A percentile compares a stretch with the other conserved stretches of the same genome.
phyloP scores from a whole-genome alignment of 2,888 invertebrate species.

The Netelia inedita region DNA sequence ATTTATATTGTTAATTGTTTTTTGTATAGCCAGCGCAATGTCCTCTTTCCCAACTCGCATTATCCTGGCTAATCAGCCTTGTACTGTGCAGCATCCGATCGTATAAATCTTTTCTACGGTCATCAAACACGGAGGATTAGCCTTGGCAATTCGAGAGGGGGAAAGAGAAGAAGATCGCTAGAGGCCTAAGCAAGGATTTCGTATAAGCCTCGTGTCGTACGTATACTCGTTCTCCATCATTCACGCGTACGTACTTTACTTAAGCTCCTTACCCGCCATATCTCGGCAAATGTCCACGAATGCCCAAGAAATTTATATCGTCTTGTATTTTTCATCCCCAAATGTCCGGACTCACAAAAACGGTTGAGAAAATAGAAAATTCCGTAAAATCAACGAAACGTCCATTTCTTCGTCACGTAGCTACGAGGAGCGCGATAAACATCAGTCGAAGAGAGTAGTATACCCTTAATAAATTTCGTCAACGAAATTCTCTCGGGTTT shows the following conservation, averaged over 20 bases:
- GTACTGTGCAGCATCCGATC: neutral
- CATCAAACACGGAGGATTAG: conserved; percentile 53
- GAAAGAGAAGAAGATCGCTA: conserved; percentile 30
- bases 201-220: conserved; percentile 39
- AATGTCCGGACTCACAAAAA: neutral
- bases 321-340: conserved; percentile 16
- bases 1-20: conserved; percentile 11
- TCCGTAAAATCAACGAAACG: conserved; percentile 19
- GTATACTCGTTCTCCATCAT: conserved; percentile 55
- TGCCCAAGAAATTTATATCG: conserved; percentile 62
- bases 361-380: conserved; percentile 10
- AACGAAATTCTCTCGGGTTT: conserved; percentile 34
- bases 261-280: conserved; percentile 68
- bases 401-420: neutral
- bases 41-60: neutral
- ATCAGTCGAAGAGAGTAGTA: conserved; percentile 27
- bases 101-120: conserved; percentile 13
- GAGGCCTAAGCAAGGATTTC: conserved; percentile 46
- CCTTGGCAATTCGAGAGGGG: conserved; percentile 14
- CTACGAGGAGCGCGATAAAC: conserved; percentile 16
- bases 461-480: conserved; percentile 41
- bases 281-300: conserved; percentile 47
- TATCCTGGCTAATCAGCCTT: conserved; percentile 5
- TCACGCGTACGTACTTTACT: conserved; percentile 54
- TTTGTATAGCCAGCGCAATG: neutral